Conservation (phyloP, 2,888 invertebrate genomes). For the Polyommatus icarus region DNA sequence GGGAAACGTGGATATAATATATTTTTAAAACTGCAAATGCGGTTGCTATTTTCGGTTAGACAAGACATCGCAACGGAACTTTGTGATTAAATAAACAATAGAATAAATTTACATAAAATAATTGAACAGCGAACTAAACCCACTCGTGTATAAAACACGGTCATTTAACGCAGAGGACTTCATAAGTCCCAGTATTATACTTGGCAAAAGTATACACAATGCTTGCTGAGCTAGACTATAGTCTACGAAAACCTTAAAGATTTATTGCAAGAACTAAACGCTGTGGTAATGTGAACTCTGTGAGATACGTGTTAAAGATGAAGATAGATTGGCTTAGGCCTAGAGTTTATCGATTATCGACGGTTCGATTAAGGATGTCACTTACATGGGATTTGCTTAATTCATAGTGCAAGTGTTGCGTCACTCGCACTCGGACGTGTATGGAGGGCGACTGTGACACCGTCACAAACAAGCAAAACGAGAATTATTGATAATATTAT, state of each 20-base stretch:
- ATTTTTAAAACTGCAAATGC: not conserved
- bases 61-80: not conserved
- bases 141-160: constrained; percentile 24
- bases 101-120: constrained; percentile 30
- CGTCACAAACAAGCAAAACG: not conserved
- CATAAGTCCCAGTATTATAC: constrained; percentile 6
- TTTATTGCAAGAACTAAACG: constrained; percentile 19
- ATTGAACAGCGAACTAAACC: constrained; percentile 14
- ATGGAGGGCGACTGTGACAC: constrained; percentile 10
- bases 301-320: not conserved
- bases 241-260: constrained; percentile 24
- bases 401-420: constrained; percentile 48
- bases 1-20: constrained; percentile 11
- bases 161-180: constrained; percentile 3
- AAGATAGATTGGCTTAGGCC: constrained; percentile 5
- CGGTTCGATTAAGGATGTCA: constrained; percentile 46
- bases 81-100: constrained; percentile 21
- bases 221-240: constrained; percentile 27
- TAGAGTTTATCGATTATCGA: constrained; percentile 33
- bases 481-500: no score
- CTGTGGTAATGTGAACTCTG: not conserved
- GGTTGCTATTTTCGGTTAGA: constrained; percentile 1
- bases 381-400: constrained; percentile 48
- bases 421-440: constrained; percentile 35
- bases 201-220: constrained; percentile 32